Conservation (phyloP, 2,797 vertebrate genomes). For the Macropodus opercularis region DNA sequence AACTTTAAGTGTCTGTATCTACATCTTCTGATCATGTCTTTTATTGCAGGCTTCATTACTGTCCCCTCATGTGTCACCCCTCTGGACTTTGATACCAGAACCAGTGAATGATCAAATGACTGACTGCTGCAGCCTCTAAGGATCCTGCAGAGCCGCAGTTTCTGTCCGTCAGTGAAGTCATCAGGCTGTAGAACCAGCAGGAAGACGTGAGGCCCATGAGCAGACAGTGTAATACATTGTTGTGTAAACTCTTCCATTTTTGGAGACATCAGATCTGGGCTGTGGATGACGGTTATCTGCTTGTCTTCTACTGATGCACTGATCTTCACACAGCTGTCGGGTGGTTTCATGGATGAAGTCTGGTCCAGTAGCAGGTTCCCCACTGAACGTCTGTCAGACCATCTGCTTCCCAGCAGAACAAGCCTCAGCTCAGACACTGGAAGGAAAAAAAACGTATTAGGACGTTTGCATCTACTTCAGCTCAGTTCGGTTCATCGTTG, state of each 20-base stretch:
- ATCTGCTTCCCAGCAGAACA: constrained; percentile 20
- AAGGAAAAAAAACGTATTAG: not conserved
- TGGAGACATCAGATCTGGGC: too few relatives aligned
- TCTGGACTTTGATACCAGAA: constrained; percentile 3
- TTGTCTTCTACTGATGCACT: not conserved
- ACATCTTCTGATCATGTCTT: constrained; percentile 20
- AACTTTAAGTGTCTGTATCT: not conserved
- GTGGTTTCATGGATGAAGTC: too few relatives aligned
- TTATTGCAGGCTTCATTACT: too few relatives aligned
- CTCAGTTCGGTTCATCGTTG: too few relatives aligned
- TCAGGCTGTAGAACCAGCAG: constrained; percentile 43
- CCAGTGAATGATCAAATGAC: constrained; percentile 20
- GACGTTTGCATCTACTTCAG: too few relatives aligned
- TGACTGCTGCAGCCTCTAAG: not conserved
- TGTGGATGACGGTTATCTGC: too few relatives aligned
- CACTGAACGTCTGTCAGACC: constrained; percentile 10
- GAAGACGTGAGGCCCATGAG: too few relatives aligned
- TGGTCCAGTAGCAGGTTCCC: constrained; percentile 14
- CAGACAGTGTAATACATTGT: too few relatives aligned
- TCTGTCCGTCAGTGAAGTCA: constrained; percentile 29
- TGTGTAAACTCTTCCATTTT: too few relatives aligned
- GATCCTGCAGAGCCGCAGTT: not conserved
- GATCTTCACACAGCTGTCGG: not conserved
- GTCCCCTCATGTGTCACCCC: not conserved
- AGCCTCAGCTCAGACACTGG: constrained; percentile 24